These are phyloP conservation scores for Hofmannophila pseudospretella DNA, from an alignment of 2,888 invertebrate genomes.

Conservation along the genomic window DNA sequence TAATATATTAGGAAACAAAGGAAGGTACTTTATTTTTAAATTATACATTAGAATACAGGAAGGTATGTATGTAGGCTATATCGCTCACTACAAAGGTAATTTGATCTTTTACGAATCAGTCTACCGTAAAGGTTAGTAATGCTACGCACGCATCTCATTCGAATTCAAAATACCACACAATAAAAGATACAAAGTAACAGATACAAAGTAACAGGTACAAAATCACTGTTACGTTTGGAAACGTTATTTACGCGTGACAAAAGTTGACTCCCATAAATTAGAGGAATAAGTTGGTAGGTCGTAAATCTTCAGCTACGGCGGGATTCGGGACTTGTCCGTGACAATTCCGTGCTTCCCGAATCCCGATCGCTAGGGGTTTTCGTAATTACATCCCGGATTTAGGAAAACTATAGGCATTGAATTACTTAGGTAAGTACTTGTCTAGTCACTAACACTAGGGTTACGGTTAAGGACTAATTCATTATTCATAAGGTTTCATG, in stretches of 20 bases:
- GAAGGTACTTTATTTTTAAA: too few relatives aligned
- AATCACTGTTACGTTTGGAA: background rate
- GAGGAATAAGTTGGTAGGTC: slow-evolving; percentile 1
- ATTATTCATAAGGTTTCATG: too few relatives aligned
- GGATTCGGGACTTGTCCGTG: background rate
- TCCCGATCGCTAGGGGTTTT: background rate
- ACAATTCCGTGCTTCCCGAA: background rate
- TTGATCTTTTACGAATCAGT: background rate
- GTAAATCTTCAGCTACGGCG: slow-evolving; percentile 1
- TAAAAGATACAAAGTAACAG: background rate
- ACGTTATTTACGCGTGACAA: slow-evolving; percentile 1
- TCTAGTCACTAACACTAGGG: too few relatives aligned
- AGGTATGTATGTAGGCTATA: too few relatives aligned
- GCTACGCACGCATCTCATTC: background rate
- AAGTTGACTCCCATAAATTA: slow-evolving; percentile 4
- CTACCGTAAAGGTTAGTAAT: background rate
- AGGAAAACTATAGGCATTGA: too few relatives aligned
- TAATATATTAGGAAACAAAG: too few relatives aligned
- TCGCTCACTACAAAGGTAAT: slow-evolving; percentile 1
- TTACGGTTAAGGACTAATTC: too few relatives aligned
- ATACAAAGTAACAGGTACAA: background rate
- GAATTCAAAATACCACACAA: slow-evolving; percentile 1
- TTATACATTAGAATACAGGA: too few relatives aligned
- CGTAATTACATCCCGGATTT: background rate
- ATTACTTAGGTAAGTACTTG: too few relatives aligned